These are phyloP conservation scores for Barbus barbus DNA, from an alignment of 2,113 vertebrate genomes.

Conservation along the genomic window DNA sequence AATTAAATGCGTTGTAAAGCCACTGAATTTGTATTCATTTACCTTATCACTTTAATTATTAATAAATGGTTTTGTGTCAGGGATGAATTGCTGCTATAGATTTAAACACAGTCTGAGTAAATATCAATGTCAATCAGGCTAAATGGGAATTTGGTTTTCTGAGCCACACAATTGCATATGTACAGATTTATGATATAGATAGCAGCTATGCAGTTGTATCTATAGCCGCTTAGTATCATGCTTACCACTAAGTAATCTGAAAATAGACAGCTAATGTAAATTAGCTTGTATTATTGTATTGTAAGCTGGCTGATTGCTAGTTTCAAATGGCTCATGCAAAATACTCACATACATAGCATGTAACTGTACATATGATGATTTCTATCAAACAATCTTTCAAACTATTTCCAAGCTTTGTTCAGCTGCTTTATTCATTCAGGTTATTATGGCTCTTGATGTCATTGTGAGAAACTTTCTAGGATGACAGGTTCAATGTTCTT, in stretches of 20 bases:
- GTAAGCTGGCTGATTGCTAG: background rate
- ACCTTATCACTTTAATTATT: background rate
- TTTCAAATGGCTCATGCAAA: background rate
- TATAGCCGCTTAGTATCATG: background rate
- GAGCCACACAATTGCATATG: background rate
- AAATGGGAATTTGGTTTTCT: background rate
- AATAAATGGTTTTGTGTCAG: background rate
- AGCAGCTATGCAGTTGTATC: background rate
- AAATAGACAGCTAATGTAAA: background rate
- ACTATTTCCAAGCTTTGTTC: background rate
- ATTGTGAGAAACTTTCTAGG: background rate
- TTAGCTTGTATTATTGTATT: background rate
- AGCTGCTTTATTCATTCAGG: background rate
- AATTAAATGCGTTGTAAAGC: background rate
- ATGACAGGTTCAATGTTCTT: background rate
- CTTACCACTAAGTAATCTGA: background rate
- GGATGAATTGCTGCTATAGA: background rate
- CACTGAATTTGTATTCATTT: background rate
- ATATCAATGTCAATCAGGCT: background rate
- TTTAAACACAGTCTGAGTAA: background rate
- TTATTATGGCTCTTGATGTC: background rate
- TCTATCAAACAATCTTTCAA: background rate
- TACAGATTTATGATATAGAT: background rate
- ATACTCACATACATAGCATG: background rate
- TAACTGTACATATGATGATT: background rate